Evolutionary conservation across 2,888 invertebrate species (phyloP), one percentile per base, ranked within the genome.

Genomic region (Drosophila robusta): DNA sequence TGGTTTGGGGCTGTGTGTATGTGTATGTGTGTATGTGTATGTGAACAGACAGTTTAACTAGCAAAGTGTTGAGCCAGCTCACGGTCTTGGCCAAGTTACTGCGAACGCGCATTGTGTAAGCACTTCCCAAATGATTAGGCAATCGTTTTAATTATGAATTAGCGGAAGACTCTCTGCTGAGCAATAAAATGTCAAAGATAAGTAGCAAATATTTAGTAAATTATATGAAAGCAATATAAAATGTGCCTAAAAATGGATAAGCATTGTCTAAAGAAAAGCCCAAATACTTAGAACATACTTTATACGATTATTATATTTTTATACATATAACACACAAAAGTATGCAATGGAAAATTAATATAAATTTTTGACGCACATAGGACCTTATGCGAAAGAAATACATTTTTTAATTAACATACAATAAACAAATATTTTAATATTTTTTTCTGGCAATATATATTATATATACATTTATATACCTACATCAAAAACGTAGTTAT

Each of bases 71-170:
- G 78, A 85, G 79, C 60, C 58, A 63, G 58, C 75, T 68, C 58
- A 61, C 46, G 9, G 26, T 52, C 9, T 18, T 16, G 11, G 56
- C 36, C 44, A 57, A 71, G 12, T 57, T 39, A 29, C 14, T 14
- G 11, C 3, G 32, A 12, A 18, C 34, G 11, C 39, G 58, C 41
- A 52, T 36, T 71, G 51, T 62, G 44, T 42, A 45, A 72, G 58
- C 38, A 70, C 75, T 52, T 82, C 82, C 87, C 87, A 78, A 85
- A 81, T 81, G 82, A 81, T 70, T 81, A 50, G 65, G 56, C 82
- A 82, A 82, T 81, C 78, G 76, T 72, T 84, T 87, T 75, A 82
- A 87, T 82, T 87, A 82, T 85, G 65, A 81, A 82, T 82, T 81
- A 84, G 73, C 63, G 9, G 38, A 49, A 47, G 61, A 62, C 42